Evolutionary conservation across 2,113 vertebrate genomes (phyloP).

Genomic region (Axis porcinus): DNA sequence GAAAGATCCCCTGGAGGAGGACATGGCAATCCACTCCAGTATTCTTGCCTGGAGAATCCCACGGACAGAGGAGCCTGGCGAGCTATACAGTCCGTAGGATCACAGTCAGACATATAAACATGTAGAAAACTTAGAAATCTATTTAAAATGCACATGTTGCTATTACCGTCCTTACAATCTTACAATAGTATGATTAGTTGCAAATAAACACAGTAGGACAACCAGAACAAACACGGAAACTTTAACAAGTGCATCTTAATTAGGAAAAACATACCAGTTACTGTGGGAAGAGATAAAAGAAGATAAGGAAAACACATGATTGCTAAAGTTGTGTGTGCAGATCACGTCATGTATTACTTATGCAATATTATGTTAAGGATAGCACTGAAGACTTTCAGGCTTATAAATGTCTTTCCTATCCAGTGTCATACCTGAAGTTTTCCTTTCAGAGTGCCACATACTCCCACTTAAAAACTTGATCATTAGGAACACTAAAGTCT

Average conservation of each 20-base stretch:
- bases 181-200: background rate
- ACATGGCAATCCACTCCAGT: background rate
- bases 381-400: background rate
- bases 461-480: background rate
- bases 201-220: background rate
- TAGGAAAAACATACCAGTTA: background rate
- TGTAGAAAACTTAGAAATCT: background rate
- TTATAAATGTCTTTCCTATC: background rate
- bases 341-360: background rate
- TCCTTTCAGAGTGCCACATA: fast-evolving
- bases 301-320: background rate
- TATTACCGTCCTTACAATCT: background rate
- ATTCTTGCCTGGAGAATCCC: background rate
- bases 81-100: background rate
- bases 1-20: background rate
- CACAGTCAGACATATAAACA: background rate
- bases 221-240: background rate
- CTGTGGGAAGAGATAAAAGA: background rate
- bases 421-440: background rate
- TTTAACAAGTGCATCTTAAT: background rate
- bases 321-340: background rate
- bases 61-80: background rate
- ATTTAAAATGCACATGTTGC: background rate
- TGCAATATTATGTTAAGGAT: background rate
- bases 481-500: background rate